Percentiles rank a stretch among this genome's conserved stretches.
Conservation (phyloP, 2,113 vertebrate genomes). For the Phylloscopus trochilus region DNA sequence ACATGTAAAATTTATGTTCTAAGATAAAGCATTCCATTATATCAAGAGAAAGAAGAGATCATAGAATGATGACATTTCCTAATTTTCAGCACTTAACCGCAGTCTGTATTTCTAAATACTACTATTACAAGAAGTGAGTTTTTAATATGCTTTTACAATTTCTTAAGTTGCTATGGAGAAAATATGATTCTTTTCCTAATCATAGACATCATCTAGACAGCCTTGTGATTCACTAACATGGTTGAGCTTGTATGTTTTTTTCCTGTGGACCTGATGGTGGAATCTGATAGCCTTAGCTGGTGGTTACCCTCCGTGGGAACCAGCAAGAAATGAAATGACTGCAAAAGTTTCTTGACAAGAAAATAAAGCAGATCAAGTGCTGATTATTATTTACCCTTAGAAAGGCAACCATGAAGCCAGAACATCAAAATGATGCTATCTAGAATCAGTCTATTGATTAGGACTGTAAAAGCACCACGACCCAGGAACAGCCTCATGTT, state of each 20-base stretch:
- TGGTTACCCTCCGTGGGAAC: background rate
- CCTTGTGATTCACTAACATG: background rate
- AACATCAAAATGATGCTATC: background rate
- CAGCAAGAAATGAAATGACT: background rate
- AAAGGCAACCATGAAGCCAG: background rate
- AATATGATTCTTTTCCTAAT: background rate
- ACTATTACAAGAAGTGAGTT: background rate
- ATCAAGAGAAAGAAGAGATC: background rate
- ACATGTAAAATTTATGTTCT: background rate
- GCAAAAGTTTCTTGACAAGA: background rate
- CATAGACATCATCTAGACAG: background rate
- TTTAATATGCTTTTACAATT: background rate
- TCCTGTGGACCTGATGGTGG: background rate
- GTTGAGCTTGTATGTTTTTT: background rate
- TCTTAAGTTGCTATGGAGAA: background rate
- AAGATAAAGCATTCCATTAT: background rate
- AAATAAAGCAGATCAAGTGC: background rate
- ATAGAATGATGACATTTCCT: background rate
- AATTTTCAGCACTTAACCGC: background rate
- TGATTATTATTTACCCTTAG: background rate
- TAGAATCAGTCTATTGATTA: background rate
- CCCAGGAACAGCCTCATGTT: background rate
- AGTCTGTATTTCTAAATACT: background rate
- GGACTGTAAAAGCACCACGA: background rate
- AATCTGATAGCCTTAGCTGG: background rate